Evolutionary conservation across 2,888 invertebrate genomes (phyloP).

Genomic region (Leptinotarsa tumamoca): DNA sequence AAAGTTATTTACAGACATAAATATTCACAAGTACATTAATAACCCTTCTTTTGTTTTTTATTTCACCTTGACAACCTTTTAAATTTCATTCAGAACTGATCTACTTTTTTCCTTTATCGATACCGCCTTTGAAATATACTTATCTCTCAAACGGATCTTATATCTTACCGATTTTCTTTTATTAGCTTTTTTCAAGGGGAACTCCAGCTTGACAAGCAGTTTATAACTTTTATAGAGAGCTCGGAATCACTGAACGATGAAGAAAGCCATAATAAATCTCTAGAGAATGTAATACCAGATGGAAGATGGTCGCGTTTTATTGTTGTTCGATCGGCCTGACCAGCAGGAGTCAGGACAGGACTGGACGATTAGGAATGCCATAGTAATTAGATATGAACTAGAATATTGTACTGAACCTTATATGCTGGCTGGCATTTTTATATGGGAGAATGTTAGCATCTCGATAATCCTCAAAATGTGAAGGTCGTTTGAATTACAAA

Average conservation of each 20-base stretch:
- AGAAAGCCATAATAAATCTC: constrained; percentile 17
- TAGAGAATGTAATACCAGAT: constrained; percentile 15
- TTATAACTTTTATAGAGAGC: constrained; percentile 21
- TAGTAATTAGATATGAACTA: not conserved
- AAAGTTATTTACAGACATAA: not conserved
- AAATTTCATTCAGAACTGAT: not conserved
- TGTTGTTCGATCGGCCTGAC: constrained; percentile 18
- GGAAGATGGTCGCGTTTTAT: constrained; percentile 22
- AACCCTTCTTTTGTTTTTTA: not conserved
- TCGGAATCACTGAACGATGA: constrained; percentile 15
- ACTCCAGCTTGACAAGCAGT: constrained; percentile 13
- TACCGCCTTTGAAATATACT: constrained; percentile 11
- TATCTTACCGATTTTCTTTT: constrained; percentile 14
- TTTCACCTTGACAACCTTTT: constrained; percentile 1
- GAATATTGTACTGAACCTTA: too few relatives aligned
- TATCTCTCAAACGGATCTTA: constrained; percentile 12
- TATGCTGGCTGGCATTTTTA: too few relatives aligned
- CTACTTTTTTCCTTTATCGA: constrained; percentile 1
- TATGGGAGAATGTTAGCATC: too few relatives aligned
- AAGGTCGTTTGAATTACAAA: too few relatives aligned
- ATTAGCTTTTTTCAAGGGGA: not conserved
- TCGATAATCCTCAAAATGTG: too few relatives aligned
- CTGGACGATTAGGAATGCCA: not conserved
- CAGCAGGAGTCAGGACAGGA: constrained; percentile 12
- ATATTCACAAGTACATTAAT: not conserved